Evolutionary conservation across 1,140 invertebrate species (phyloP), one percentile per base, ranked within the genome.

Genomic region (Platorchestia sp.): DNA sequence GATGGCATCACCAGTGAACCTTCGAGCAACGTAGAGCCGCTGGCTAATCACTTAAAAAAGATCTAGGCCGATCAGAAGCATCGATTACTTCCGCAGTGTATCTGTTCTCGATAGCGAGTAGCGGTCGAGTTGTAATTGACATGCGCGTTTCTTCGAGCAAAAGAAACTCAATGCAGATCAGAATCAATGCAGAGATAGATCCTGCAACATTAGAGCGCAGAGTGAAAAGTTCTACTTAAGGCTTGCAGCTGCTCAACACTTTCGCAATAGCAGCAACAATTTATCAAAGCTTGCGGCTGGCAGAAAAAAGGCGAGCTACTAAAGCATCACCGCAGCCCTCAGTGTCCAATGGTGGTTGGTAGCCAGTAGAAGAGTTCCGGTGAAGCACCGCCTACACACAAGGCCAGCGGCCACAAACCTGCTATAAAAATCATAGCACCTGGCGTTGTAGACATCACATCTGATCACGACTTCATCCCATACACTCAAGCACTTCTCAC

Each of bases 381-480:
- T n/a, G 45, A 93, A 40, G 91, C 45, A 45, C 91, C 91, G 91
- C 91, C 91, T 47, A 45, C 91, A 6, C 45, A 93, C 87, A 93
- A 93, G 91, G 45, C 91, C 44, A 41, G 91, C 3, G 43, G 45
- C 45, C 43, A 44, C 87, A 89, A 89, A 44, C 44, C 43, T 93
- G 7, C 91, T 45, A 45, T 93, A 93, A 45, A 93, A 93, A 42
- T 45, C 91, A 22, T 93, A 93, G 91, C 91, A 47, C 91, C 91
- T n/a, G 44, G 27, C 91, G 87, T 44, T 42, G 87, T 89, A 89
- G 41, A 89, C 87, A 89, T 89, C 87, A 89, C 43, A 89, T 42
- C 41, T 10, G 87, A 89, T 89, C 87, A 42, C 43, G 87, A 89
- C 87, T 44, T 14, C 87, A 44, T 89, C 87, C 87, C 87, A 89